phyloP scores from a whole-genome alignment of 2,113 vertebrate genomes.

The Mustela lutreola region DNA sequence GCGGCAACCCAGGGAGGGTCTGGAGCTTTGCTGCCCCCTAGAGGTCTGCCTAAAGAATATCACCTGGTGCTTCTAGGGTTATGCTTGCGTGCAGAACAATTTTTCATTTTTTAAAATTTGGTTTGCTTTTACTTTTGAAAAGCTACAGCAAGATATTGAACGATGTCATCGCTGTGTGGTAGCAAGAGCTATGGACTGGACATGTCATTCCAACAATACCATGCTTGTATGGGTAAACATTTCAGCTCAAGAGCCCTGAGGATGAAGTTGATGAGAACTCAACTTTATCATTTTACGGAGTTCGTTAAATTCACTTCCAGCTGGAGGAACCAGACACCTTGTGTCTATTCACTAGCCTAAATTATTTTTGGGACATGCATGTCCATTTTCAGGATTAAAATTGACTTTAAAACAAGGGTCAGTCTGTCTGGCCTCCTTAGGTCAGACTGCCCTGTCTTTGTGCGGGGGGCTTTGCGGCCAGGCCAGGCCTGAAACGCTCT shows the following conservation, averaged over 20 bases:
- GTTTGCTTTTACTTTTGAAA: background rate
- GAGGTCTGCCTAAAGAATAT: background rate
- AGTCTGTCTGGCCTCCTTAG: background rate
- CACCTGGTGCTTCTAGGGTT: background rate
- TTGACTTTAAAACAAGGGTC: background rate
- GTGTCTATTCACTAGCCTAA: background rate
- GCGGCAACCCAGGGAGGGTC: rapidly evolving
- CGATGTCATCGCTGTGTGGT: background rate
- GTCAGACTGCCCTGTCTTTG: background rate
- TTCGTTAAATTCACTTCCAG: background rate
- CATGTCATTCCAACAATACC: background rate
- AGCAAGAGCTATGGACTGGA: background rate
- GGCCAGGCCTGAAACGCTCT: background rate
- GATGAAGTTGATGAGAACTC: background rate
- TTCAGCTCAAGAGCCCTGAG: background rate
- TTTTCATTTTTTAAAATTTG: background rate
- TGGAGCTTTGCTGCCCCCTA: slow-evolving; percentile 47
- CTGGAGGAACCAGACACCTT: background rate
- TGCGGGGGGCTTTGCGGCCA: too few relatives aligned
- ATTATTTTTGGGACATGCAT: background rate
- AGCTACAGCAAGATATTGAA: background rate
- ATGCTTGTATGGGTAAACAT: background rate
- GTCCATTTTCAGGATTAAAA: background rate
- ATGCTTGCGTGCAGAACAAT: background rate
- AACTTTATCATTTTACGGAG: background rate